A percentile compares a stretch with the other conserved stretches of the same genome.
phyloP scores from a whole-genome alignment of 1,140 invertebrate genomes.

The Ostrea edulis region DNA sequence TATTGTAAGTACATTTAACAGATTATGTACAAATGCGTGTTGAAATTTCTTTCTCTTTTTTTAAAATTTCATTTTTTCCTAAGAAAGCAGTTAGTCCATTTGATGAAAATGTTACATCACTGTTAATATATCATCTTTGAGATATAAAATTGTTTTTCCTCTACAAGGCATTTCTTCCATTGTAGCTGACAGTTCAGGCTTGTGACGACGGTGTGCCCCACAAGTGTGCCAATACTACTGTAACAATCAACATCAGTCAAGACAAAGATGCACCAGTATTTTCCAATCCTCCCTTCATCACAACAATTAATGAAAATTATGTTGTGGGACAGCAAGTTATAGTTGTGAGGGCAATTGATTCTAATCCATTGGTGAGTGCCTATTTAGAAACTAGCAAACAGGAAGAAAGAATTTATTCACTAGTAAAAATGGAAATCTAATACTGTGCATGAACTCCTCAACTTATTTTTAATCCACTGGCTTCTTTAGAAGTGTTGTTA shows the following conservation, averaged over 20 bases:
- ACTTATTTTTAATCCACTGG: background rate
- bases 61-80: no score
- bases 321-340: constrained; percentile 37
- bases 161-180: constrained; percentile 31
- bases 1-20: constrained; percentile 82
- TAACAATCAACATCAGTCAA: constrained; percentile 85
- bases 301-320: constrained; percentile 58
- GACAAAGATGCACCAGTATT: constrained; percentile 91
- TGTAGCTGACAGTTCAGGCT: constrained; percentile 87
- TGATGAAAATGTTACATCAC: no score
- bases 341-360: constrained; percentile 51
- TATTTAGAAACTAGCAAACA: background rate
- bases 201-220: constrained; percentile 92
- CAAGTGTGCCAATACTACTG: constrained; percentile 91
- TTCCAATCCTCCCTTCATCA: constrained; percentile 74
- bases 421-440: background rate
- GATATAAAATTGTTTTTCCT: no score
- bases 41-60: no score
- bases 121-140: no score
- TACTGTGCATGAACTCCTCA: background rate
- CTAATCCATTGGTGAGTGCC: constrained; percentile 47
- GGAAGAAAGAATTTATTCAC: background rate
- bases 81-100: no score
- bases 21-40: background rate
- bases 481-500: background rate